Conservation (phyloP, 2,888 invertebrate genomes). For the Leptinotarsa juncta region DNA sequence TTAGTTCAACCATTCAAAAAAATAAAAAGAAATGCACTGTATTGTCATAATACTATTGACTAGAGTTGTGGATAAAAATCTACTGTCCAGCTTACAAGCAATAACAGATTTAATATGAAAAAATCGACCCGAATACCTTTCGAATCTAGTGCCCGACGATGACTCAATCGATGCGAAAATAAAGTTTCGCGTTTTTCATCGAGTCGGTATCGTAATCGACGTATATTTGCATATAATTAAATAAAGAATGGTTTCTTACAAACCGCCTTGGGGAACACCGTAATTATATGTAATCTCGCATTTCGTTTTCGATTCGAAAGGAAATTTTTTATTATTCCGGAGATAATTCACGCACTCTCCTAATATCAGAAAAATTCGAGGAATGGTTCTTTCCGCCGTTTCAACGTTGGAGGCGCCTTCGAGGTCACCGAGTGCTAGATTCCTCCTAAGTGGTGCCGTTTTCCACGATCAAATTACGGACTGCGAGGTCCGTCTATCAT, state of each 20-base stretch:
- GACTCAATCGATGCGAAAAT: constrained; percentile 8
- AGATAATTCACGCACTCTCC: constrained; percentile 9
- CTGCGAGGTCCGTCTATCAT: not conserved
- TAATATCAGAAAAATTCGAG: constrained; percentile 17
- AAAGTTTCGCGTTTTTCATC: not conserved
- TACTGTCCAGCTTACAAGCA: no score
- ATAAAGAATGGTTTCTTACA: constrained; percentile 16
- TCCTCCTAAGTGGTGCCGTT: constrained; percentile 5
- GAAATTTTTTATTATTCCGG: constrained; percentile 19
- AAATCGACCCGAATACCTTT: no score
- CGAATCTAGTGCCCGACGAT: not conserved
- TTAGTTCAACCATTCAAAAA: no score
- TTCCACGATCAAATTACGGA: constrained; percentile 14
- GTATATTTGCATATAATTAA: constrained; percentile 16
- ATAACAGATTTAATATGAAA: no score
- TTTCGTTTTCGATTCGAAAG: constrained; percentile 16
- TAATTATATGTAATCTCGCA: constrained; percentile 13
- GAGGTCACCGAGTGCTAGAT: constrained; percentile 14
- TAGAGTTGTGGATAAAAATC: no score
- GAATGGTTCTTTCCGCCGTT: constrained; percentile 8
- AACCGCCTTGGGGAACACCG: constrained; percentile 2
- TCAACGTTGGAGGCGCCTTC: not conserved
- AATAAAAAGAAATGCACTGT: no score
- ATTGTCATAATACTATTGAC: no score
- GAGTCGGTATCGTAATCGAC: constrained; percentile 10